phyloP scores from a whole-genome alignment of 2,113 vertebrate species.

The Coryphaenoides rupestris region DNA sequence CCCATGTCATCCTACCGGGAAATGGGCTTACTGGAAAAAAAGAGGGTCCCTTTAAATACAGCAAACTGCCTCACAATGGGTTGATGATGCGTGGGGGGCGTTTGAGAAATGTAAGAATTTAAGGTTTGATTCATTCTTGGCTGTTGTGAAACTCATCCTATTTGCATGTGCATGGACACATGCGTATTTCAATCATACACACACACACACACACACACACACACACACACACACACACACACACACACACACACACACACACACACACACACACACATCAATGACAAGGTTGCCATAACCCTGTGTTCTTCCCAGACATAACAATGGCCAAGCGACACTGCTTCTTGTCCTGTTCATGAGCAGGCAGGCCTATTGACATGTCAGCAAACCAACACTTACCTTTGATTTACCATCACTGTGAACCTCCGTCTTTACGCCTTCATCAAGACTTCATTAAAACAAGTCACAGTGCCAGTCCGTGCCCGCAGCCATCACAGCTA shows the following conservation, averaged over 20 bases:
- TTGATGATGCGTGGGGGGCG: not conserved
- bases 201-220: not conserved
- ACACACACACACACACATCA: not conserved
- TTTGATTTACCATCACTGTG: too few relatives aligned
- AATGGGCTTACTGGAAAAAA: slow-evolving; percentile 25
- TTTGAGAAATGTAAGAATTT: not conserved
- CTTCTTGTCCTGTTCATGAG: too few relatives aligned
- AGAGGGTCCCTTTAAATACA: slow-evolving; percentile 30
- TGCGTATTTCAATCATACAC: not conserved
- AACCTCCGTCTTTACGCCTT: too few relatives aligned
- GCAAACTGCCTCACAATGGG: too few relatives aligned
- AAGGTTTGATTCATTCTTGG: slow-evolving; percentile 19
- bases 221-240: not conserved
- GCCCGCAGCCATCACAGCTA: too few relatives aligned
- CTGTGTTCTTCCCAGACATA: too few relatives aligned
- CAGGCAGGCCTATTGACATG: too few relatives aligned
- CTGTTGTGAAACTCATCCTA: not conserved
- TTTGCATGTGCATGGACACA: not conserved
- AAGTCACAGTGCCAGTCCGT: too few relatives aligned
- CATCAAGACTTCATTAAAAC: too few relatives aligned
- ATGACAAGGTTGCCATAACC: too few relatives aligned
- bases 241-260: not conserved
- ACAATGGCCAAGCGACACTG: too few relatives aligned
- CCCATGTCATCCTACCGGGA: slow-evolving; percentile 10
- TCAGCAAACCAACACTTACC: too few relatives aligned